These are phyloP conservation scores for Erebia palarica DNA, from an alignment of 2,888 invertebrate species.

Conservation along the genomic window DNA sequence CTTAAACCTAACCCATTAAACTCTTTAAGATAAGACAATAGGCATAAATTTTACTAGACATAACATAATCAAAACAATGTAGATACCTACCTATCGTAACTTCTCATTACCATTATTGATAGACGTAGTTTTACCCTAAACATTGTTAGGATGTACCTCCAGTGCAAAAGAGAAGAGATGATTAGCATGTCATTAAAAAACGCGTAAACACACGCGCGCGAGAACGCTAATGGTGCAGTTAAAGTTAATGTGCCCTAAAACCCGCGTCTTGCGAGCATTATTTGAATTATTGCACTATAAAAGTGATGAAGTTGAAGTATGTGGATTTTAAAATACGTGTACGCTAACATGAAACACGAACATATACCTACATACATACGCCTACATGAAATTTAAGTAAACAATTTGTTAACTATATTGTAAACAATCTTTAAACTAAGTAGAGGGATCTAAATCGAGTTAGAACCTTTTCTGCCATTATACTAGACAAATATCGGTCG, in stretches of 20 bases:
- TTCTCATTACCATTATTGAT: constrained; percentile 14
- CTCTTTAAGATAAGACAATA: too few relatives aligned
- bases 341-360: background rate
- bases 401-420: too few relatives aligned
- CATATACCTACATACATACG: too few relatives aligned
- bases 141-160: constrained; percentile 36
- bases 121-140: constrained; percentile 22
- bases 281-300: constrained; percentile 39
- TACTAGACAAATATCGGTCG: too few relatives aligned
- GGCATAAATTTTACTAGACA: background rate
- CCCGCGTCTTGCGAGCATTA: constrained; percentile 36
- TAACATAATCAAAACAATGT: background rate
- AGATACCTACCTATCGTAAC: background rate
- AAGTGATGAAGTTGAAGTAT: constrained; percentile 27
- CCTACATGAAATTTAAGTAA: too few relatives aligned
- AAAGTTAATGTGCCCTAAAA: constrained; percentile 41
- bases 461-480: too few relatives aligned
- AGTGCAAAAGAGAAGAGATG: constrained; percentile 48
- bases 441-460: too few relatives aligned
- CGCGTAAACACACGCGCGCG: constrained; percentile 60
- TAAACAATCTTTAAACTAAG: too few relatives aligned
- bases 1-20: too few relatives aligned
- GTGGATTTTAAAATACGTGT: constrained; percentile 21
- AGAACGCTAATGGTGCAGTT: constrained; percentile 55
- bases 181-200: constrained; percentile 67